These are phyloP conservation scores for Taurulus bubalis DNA, from an alignment of 2,113 vertebrate species.

Conservation along the genomic window DNA sequence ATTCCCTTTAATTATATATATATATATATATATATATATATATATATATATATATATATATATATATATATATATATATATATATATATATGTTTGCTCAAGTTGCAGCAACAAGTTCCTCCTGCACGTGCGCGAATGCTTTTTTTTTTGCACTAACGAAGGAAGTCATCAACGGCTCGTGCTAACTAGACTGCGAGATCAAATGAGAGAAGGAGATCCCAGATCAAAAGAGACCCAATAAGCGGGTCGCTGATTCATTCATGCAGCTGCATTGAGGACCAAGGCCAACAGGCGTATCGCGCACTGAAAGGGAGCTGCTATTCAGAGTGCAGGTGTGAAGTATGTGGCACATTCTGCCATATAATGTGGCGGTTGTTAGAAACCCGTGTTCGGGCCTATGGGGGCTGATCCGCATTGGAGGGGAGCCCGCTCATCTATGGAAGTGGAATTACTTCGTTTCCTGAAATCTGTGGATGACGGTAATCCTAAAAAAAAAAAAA, in stretches of 20 bases:
- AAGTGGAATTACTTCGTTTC: slow-evolving; percentile 91
- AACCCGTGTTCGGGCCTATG: slow-evolving; percentile 92
- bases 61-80: too few relatives aligned
- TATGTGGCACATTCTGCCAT: slow-evolving; percentile 92
- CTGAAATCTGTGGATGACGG: slow-evolving; percentile 80
- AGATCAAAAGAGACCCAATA: slow-evolving; percentile 93
- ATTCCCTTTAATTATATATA: slow-evolving; percentile 1
- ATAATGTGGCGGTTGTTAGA: slow-evolving; percentile 96
- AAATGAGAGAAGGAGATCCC: slow-evolving; percentile 92
- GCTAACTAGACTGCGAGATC: slow-evolving; percentile 75
- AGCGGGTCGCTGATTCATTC: slow-evolving; percentile 92
- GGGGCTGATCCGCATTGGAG: slow-evolving; percentile 90
- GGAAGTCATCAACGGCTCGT: slow-evolving; percentile 54
- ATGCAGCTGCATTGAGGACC: slow-evolving; percentile 93
- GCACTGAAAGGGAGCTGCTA: slow-evolving; percentile 93
- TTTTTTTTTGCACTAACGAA: slow-evolving; percentile 24
- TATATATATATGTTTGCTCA: slow-evolving; percentile 68
- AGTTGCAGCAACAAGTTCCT: slow-evolving; percentile 69
- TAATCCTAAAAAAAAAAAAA: slow-evolving; percentile 71
- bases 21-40: background rate
- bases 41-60: too few relatives aligned
- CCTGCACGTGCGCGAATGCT: background rate
- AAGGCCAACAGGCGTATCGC: slow-evolving; percentile 98
- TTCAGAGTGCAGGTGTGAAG: slow-evolving; percentile 99
- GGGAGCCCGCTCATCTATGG: slow-evolving; percentile 90